These are phyloP conservation scores for Chaetura pelagica DNA, from an alignment of 2,113 vertebrate genomes.

Conservation along the genomic window DNA sequence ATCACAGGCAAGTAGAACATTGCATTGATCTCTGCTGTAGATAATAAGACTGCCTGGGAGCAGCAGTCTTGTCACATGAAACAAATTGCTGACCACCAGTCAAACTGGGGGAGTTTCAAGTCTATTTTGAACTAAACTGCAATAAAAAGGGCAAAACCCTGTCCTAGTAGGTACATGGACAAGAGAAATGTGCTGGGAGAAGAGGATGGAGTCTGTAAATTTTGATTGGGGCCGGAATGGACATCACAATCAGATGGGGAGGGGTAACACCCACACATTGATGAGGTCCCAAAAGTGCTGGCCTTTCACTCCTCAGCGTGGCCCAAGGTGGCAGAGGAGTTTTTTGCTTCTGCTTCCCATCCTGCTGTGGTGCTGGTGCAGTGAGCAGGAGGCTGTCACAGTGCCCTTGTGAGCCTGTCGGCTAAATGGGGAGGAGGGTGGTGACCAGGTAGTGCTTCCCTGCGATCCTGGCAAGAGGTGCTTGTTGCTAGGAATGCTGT, in stretches of 20 bases:
- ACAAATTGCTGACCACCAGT: not conserved
- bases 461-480: not conserved
- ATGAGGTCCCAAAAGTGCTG: not conserved
- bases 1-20: slow-evolving; percentile 9
- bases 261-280: not conserved
- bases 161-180: not conserved
- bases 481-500: not conserved
- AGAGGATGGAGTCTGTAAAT: not conserved
- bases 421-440: not conserved
- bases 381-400: fast-evolving
- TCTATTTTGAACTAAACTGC: not conserved
- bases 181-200: not conserved
- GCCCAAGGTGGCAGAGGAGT: not conserved
- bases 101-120: not conserved
- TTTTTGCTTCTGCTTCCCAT: not conserved
- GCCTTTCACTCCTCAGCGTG: fast-evolving
- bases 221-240: not conserved
- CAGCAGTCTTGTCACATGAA: slow-evolving; percentile 16
- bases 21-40: slow-evolving; percentile 16
- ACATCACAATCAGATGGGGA: fast-evolving
- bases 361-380: not conserved
- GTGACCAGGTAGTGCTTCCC: not conserved
- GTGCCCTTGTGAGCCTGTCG: not conserved
- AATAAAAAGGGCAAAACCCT: not conserved
- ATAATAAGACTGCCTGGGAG: slow-evolving; percentile 1